Evolutionary conservation across 2,113 vertebrate species (phyloP), one percentile per base, ranked within the genome.

Genomic region (Sus scrofa): DNA sequence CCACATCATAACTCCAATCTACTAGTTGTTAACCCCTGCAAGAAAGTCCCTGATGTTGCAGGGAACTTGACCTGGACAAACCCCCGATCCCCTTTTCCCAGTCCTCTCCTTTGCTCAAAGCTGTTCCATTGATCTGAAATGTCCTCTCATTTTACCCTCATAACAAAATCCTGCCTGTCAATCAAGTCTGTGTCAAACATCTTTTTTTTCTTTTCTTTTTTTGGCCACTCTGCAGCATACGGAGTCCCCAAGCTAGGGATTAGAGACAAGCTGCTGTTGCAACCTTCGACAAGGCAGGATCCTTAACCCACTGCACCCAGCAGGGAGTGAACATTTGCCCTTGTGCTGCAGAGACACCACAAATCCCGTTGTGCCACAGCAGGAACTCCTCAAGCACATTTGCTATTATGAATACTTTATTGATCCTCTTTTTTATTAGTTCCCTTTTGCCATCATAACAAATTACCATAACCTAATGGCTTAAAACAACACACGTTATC

Each of bases 341-440:
- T 44, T 8, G 8, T 4, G 44, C 44, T 44, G 44, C 44, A 44
- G 44, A 44, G 44, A 44, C 44, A 44, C 44, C 44, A 44, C 44
- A 44, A 44, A 44, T 44, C 44, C 44, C 44, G 8, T 44, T 44
- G 44, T 44, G 44, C 44, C 44, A 44, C 44, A 44, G 44, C 44
- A 44, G 44, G 44, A 44, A 44, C 44, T 8, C 5, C 7, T 78
- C 54, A 93, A 89, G 27, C 71, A n/a, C 9, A 63, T 89, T 95
- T 92, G 89, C 50, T 82, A 24, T 86, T 65, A 83, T 52, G 62
- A 91, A 86, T 81, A 70, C 22, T 37, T 81, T 56, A 73, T 27
- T 81, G 39, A 82, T 19, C 14, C 44, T 65, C 34, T 0, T 37
- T 90, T 83, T 63, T 39, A 52, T 68, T 92, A 88, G 71, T 71